These are phyloP conservation scores for Plectrocnemia conspersa DNA, from an alignment of 1,140 invertebrate genomes.

Conservation along the genomic window DNA sequence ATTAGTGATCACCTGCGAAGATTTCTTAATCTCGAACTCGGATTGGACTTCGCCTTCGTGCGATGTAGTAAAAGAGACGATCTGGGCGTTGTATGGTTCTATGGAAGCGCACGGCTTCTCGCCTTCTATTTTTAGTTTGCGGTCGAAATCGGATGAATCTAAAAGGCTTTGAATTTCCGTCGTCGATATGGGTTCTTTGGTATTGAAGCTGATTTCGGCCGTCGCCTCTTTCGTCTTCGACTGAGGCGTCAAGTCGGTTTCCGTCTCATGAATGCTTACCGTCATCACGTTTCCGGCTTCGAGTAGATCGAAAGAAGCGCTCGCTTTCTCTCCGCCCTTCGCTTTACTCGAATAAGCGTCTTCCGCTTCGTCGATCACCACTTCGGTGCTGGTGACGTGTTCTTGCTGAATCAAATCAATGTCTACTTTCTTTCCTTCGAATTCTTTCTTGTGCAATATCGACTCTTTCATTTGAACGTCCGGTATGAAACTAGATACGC, in stretches of 20 bases:
- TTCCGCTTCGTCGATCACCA: conserved; percentile 57
- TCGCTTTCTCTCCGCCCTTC: conserved; percentile 49
- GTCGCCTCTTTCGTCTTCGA: conserved; percentile 46
- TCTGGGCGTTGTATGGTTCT: conserved; percentile 54
- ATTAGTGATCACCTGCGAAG: conserved; percentile 18
- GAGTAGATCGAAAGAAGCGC: conserved; percentile 49
- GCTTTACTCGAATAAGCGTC: conserved; percentile 44
- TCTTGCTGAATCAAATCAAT: conserved; percentile 56
- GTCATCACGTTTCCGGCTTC: conserved; percentile 53
- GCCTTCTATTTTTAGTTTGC: conserved; percentile 51
- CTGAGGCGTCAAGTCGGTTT: conserved; percentile 47
- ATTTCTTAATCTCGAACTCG: conserved; percentile 35
- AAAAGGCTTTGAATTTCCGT: conserved; percentile 55
- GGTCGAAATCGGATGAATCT: conserved; percentile 50
- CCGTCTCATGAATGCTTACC: conserved; percentile 55
- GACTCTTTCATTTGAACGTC: conserved; percentile 58
- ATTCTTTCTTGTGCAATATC: conserved; percentile 46
- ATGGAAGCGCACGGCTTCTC: conserved; percentile 50
- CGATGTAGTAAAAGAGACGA: conserved; percentile 51
- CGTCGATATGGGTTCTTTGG: conserved; percentile 53
- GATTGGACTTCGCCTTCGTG: conserved; percentile 53
- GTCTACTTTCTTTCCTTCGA: conserved; percentile 50
- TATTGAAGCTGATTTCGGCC: conserved; percentile 50
- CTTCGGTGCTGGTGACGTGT: conserved; percentile 55
- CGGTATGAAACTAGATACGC: conserved; percentile 55